Base-by-base conservation (phyloP, 2,113 vertebrate species). In the Engystomops pustulosus region DNA sequence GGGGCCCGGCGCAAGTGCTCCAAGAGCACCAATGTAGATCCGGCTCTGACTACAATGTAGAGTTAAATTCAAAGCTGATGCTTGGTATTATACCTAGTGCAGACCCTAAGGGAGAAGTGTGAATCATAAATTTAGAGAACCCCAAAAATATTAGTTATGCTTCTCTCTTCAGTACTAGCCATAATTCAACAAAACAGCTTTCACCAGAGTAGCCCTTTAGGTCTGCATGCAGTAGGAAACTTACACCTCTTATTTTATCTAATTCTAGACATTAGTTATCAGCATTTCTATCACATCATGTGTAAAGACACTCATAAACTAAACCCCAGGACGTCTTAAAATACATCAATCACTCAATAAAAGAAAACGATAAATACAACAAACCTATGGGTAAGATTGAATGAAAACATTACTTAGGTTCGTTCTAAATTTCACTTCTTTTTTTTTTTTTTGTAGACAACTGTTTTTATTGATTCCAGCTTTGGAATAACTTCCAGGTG, bases 401-500 rank as follows among this genome's bases (percentile, higher is more conserved):
- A 76, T 65, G 53, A 83, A 83, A 83, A 76, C 41, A 83, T 76
- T 76, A 67, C 36, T 83, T 76, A 51, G 65, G 45, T 30, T 72
- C 51, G 44, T 62, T 7, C 44, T 38, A n/a, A 36, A 65, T 76
- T 51, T 76, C 15, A n/a, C n/a, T n/a, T n/a, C n/a, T n/a, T n/a
- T n/a, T n/a, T n/a, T n/a, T 27, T 8, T 23, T 53, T 67, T 76
- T 44, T 83, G 70, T 36, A 83, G 81, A 47, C 81, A 62, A 67
- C 36, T 67, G 47, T 20, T 68, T 71, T 65, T 83, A 76, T 76
- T 60, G 30, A 49, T 76, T 76, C 30, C 81, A 83, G 70, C 41
- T 76, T 83, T 67, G 71, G 75, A 83, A 83, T 83, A 47, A 62
- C 41, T 83, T 83, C 81, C 81, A 83, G 81, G 81, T 83, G 81